phyloP scores from a whole-genome alignment of 2,113 vertebrate genomes.

The Neolamprologus variostigma region DNA sequence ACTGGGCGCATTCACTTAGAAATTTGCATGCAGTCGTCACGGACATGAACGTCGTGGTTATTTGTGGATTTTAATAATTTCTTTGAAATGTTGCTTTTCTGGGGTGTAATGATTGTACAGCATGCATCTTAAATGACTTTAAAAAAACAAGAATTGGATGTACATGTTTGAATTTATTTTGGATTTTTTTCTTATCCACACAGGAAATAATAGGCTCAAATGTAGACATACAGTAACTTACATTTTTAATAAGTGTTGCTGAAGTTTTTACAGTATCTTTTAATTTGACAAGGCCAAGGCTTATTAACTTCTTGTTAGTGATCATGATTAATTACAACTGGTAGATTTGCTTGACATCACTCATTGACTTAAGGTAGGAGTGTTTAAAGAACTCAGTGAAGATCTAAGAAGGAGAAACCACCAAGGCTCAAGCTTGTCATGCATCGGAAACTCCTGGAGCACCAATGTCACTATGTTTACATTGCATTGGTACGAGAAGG shows the following conservation, averaged over 20 bases:
- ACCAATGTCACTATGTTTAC: background rate
- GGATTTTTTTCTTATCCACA: background rate
- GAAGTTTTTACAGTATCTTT: background rate
- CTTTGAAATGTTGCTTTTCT: fast-evolving
- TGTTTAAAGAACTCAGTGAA: background rate
- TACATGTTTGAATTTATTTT: background rate
- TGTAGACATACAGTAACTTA: background rate
- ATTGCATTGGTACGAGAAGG: fast-evolving
- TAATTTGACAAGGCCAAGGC: background rate
- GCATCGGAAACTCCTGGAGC: background rate
- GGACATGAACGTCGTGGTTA: background rate
- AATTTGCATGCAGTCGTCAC: background rate
- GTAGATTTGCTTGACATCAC: background rate
- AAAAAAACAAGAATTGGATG: background rate
- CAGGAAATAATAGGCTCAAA: background rate
- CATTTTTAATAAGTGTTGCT: background rate
- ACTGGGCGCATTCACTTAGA: background rate
- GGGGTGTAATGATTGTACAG: background rate
- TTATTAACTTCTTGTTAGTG: background rate
- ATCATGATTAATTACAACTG: background rate
- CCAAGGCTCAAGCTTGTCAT: background rate
- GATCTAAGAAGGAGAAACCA: background rate
- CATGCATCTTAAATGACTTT: background rate
- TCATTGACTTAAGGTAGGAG: fast-evolving
- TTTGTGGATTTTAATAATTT: background rate